Conservation (phyloP, 2,113 vertebrate species). For the Rhinichthys klamathensis region DNA sequence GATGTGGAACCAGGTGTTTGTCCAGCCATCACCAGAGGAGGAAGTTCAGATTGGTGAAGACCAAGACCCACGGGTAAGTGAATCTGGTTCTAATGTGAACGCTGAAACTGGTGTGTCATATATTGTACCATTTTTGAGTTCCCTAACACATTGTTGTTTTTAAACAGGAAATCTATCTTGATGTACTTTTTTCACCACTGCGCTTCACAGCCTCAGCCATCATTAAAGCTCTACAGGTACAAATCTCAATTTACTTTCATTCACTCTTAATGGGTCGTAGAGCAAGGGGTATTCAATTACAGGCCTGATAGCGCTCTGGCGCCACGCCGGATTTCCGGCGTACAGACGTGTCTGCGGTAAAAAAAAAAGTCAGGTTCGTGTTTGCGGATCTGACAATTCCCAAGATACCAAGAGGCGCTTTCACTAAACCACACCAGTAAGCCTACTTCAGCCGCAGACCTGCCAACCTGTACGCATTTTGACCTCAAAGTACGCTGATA, state of each 20-base stretch:
- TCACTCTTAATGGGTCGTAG: background rate
- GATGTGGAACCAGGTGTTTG: slow-evolving; percentile 95
- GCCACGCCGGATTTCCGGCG: too few species aligned
- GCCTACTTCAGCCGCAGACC: too few species aligned
- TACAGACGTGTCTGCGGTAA: too few species aligned
- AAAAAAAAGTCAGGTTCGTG: too few species aligned
- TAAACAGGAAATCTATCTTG: slow-evolving; percentile 86
- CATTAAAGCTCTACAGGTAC: slow-evolving; percentile 87
- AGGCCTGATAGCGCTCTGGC: too few species aligned
- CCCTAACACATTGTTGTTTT: background rate
- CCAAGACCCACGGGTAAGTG: slow-evolving; percentile 89
- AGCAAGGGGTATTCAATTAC: background rate
- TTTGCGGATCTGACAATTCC: too few species aligned
- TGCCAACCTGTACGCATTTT: too few species aligned
- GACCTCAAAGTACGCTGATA: too few species aligned
- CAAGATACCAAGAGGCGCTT: too few species aligned
- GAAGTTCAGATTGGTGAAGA: slow-evolving; percentile 85
- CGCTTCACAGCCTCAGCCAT: slow-evolving; percentile 84
- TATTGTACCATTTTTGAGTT: too few species aligned
- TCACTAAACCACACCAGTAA: too few species aligned
- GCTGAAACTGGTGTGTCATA: background rate
- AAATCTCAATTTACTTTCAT: background rate
- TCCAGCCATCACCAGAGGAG: slow-evolving; percentile 87
- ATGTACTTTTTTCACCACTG: slow-evolving; percentile 84
- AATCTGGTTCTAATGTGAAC: background rate